These are phyloP conservation scores for Onychomys torridus DNA, from an alignment of 2,797 vertebrate genomes.

Conservation along the genomic window DNA sequence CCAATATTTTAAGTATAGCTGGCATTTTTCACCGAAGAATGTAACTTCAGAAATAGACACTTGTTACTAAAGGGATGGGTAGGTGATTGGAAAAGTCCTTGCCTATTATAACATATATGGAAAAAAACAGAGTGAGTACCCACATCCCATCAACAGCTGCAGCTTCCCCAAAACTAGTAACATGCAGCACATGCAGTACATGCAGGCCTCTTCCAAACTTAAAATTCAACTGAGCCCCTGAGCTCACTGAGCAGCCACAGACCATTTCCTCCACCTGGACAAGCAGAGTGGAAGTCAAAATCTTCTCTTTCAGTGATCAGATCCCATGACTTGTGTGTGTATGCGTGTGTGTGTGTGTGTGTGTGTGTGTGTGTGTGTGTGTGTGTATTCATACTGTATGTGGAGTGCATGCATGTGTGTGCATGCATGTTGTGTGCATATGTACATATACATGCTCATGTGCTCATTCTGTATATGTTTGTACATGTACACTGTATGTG, in stretches of 20 bases:
- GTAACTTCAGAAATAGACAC: constrained; percentile 12
- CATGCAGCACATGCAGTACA: rapidly evolving
- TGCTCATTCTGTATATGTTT: background rate
- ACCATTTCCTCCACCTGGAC: background rate
- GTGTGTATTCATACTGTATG: background rate
- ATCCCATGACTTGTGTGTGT: background rate
- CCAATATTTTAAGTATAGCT: background rate
- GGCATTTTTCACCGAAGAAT: background rate
- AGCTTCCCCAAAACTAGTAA: background rate
- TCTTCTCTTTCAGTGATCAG: background rate
- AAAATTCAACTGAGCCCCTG: background rate
- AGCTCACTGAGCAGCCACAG: background rate
- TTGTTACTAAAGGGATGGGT: background rate
- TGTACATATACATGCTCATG: background rate
- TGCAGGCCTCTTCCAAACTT: rapidly evolving
- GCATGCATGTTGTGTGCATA: background rate
- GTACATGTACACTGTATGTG: background rate
- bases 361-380: background rate
- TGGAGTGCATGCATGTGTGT: background rate
- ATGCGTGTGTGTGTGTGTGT: background rate
- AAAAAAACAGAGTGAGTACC: background rate
- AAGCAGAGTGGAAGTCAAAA: background rate
- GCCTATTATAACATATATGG: background rate
- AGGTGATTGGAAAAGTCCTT: background rate
- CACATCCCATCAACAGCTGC: background rate